Evolutionary conservation across 2,113 vertebrate species (phyloP).

Genomic region (Atrichornis clamosus): DNA sequence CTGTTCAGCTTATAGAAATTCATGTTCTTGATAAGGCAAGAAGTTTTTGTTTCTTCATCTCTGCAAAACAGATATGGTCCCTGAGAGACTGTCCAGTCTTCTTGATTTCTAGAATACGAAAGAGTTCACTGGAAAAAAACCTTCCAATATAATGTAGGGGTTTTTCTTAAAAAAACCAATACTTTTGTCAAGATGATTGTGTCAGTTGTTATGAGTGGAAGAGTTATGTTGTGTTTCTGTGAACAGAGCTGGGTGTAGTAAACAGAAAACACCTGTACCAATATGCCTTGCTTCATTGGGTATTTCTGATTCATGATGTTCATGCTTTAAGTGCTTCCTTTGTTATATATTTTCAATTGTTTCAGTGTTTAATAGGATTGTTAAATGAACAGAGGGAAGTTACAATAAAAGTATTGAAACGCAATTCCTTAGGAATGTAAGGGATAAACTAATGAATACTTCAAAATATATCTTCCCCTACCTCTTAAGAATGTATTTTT

Average conservation of each 20-base stretch:
- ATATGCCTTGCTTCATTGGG: neutral
- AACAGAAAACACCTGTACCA: neutral
- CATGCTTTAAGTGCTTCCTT: neutral
- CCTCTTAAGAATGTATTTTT: neutral
- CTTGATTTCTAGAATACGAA: neutral
- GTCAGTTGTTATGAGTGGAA: neutral
- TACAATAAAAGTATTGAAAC: neutral
- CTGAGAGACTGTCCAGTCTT: neutral
- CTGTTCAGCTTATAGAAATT: neutral
- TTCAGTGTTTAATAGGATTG: neutral
- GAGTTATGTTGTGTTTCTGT: neutral
- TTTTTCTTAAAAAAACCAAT: neutral
- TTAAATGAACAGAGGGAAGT: neutral
- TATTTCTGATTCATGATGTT: neutral
- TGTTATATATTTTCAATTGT: neutral
- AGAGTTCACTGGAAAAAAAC: neutral
- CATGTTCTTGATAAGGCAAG: neutral
- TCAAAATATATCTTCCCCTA: neutral
- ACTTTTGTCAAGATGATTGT: neutral
- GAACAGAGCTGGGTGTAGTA: neutral
- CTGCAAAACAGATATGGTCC: neutral
- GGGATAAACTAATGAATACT: neutral
- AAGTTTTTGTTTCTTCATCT: neutral
- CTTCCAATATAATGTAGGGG: accelerated
- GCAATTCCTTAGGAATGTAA: neutral